phyloP scores from a whole-genome alignment of 1,140 invertebrate species.

The Pseudomyrmex dendroicus region DNA sequence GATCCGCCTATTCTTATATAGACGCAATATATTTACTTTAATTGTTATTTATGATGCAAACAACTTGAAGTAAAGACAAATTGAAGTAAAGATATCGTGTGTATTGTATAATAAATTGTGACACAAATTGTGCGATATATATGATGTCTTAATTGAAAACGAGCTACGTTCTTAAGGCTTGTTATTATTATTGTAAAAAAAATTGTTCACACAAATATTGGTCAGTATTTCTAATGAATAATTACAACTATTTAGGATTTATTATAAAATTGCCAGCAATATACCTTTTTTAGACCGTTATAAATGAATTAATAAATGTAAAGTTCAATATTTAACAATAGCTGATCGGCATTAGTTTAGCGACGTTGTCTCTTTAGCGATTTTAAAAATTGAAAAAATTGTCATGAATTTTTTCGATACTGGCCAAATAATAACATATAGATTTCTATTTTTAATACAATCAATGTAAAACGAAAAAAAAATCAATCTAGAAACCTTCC shows the following conservation, averaged over 20 bases:
- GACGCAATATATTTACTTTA: too few relatives aligned
- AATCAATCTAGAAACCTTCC: not conserved
- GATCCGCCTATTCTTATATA: too few relatives aligned
- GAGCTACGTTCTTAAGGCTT: not conserved
- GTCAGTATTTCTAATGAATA: constrained; percentile 27
- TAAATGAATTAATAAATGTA: not conserved
- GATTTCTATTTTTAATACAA: constrained; percentile 28
- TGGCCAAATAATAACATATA: not conserved
- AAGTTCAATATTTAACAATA: not conserved
- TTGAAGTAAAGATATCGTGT: not conserved
- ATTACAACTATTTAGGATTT: not conserved
- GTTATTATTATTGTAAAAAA: constrained; percentile 3
- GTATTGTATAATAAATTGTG: too few relatives aligned
- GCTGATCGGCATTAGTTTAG: not conserved
- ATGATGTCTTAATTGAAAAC: not conserved
- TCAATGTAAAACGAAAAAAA: not conserved
- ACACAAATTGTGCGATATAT: not conserved
- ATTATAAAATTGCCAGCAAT: not conserved
- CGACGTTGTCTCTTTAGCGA: not conserved
- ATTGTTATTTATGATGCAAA: too few relatives aligned
- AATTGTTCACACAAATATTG: not conserved
- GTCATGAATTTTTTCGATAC: constrained; percentile 3
- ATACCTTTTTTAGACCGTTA: not conserved
- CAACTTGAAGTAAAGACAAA: not conserved
- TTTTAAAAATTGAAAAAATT: not conserved